Base-by-base conservation (phyloP, 2,113 vertebrate species). In the Xyliphius kryptos region DNA sequence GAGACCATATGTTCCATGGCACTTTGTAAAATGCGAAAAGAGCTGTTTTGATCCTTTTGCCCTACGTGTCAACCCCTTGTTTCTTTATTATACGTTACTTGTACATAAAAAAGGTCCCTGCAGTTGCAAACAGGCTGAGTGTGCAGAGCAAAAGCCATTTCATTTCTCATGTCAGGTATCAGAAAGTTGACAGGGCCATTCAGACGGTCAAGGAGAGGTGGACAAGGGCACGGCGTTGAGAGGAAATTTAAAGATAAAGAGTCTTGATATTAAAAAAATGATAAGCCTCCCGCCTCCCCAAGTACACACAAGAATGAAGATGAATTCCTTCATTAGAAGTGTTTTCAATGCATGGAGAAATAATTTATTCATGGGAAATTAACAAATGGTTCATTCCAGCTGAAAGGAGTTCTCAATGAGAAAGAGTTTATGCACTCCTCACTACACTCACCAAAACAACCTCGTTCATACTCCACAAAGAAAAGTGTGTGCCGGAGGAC, bases 341-440 rank as follows among this genome's bases (percentile, higher is more conserved):
- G 56, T 77, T 85, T 81, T 82, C 79, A 84, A 84, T 83, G 77
- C 75, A 79, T 81, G 77, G 26, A 79, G 70, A 79, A 75, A 80
- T 83, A 72, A 83, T 82, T 80, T 82, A 85, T 86, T 84, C 84
- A 80, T 82, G 75, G 40, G 74, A 79, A 82, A 80, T 80, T 73
- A 82, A 80, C 68, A 79, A 80, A 78, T 83, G 60, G 76, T 76
- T 82, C 65, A 76, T 75, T 78, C 57, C n/a, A 58, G 67, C 72
- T 73, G 62, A 79, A 78, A 75, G 44, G 40, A 41, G 40, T 73
- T 80, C 57, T 67, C 58, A 62, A 69, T 63, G 66, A 71, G 71
- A 74, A 72, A 61, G 73, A 67, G 75, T 69, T 67, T 81, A 72
- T 77, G 56, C 73, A 75, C 79, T 63, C 15, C 52, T 54, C 49